phyloP scores from a whole-genome alignment of 2,797 vertebrate genomes.

The Kryptopterus vitreolus region DNA sequence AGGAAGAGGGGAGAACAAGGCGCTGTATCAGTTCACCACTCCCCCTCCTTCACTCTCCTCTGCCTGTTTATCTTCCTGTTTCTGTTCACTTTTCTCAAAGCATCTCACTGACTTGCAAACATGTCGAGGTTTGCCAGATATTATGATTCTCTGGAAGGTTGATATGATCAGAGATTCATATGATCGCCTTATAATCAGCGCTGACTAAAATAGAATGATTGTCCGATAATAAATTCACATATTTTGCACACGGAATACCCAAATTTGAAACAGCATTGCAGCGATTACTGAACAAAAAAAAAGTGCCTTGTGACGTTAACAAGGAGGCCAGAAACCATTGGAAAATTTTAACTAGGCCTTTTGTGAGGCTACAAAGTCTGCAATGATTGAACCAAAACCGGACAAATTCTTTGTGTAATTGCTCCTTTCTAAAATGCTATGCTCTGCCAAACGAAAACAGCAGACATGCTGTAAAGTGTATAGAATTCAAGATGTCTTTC shows the following conservation, averaged over 20 bases:
- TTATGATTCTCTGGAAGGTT: constrained; percentile 34
- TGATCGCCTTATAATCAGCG: constrained; percentile 35
- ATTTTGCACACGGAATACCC: constrained; percentile 12
- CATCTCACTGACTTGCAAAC: constrained; percentile 25
- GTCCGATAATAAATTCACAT: constrained; percentile 19
- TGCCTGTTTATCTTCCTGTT: constrained; percentile 20
- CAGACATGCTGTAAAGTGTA: constrained; percentile 1
- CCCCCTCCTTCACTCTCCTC: constrained; percentile 7
- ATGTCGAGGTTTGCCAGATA: constrained; percentile 44
- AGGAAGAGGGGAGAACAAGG: constrained; percentile 37
- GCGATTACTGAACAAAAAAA: constrained; percentile 32
- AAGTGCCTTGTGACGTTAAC: constrained; percentile 27
- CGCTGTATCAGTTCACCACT: constrained; percentile 48
- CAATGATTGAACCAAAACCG: constrained; percentile 1
- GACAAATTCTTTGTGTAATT: background rate
- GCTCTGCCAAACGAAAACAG: background rate
- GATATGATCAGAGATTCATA: constrained; percentile 8
- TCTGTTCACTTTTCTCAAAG: constrained; percentile 16
- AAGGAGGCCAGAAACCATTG: constrained; percentile 9
- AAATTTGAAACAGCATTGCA: background rate
- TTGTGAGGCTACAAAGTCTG: constrained; percentile 8
- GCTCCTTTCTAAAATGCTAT: constrained; percentile 1
- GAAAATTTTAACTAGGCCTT: constrained; percentile 7
- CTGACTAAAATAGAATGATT: constrained; percentile 27
- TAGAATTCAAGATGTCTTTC: background rate